Evolutionary conservation across 1,140 invertebrate genomes (phyloP).

Genomic region (Papilio helenus): DNA sequence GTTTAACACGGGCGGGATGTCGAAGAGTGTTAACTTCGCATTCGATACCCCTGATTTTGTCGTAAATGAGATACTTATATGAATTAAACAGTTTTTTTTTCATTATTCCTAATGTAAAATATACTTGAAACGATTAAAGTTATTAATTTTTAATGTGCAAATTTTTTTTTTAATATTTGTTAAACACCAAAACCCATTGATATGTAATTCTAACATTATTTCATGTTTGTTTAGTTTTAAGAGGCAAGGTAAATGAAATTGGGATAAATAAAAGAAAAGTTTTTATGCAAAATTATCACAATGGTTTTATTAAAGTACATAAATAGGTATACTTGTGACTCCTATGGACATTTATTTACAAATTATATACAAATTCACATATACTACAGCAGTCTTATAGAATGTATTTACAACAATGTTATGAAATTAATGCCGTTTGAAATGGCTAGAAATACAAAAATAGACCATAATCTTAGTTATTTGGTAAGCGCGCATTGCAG

Average conservation of each 20-base stretch:
- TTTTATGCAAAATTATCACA: conserved; percentile 82
- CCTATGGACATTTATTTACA: conserved; percentile 82
- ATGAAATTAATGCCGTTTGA: conserved; percentile 73
- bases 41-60: too few relatives aligned
- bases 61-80: too few relatives aligned
- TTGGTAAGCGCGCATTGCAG: conserved; percentile 78
- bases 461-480: conserved; percentile 80
- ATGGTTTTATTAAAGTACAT: conserved; percentile 83
- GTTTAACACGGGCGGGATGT: too few relatives aligned
- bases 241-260: conserved; percentile 41
- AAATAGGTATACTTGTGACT: conserved; percentile 83
- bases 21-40: too few relatives aligned
- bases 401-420: conserved; percentile 81
- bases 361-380: conserved; percentile 80
- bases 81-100: too few relatives aligned
- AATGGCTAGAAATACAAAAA: conserved; percentile 81
- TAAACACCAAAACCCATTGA: too few relatives aligned
- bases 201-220: not conserved
- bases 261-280: conserved; percentile 60
- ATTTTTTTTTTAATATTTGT: too few relatives aligned
- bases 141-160: too few relatives aligned
- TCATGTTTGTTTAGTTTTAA: not conserved
- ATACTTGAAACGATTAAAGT: too few relatives aligned
- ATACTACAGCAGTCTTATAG: conserved; percentile 83
- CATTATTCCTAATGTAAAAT: too few relatives aligned